phyloP scores from a whole-genome alignment of 1,140 invertebrate species.

The Cecropterus lyciades region DNA sequence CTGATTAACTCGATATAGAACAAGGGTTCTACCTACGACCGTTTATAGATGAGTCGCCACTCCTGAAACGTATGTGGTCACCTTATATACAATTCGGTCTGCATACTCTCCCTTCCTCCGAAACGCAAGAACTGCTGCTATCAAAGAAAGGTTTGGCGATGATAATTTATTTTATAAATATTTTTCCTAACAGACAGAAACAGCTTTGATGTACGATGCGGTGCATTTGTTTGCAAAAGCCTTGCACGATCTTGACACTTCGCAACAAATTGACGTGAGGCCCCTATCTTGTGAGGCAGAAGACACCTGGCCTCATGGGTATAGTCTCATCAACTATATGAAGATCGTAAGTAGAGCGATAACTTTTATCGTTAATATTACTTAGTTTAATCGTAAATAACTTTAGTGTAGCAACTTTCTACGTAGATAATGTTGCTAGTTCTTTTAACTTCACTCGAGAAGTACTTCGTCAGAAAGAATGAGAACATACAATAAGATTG shows the following conservation, averaged over 20 bases:
- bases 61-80: too few species aligned
- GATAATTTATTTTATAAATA: too few species aligned
- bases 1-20: too few species aligned
- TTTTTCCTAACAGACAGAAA: slow-evolving; percentile 91
- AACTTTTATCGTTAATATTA: slow-evolving; percentile 22
- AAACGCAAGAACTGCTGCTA: too few species aligned
- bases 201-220: slow-evolving; percentile 97
- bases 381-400: too few species aligned
- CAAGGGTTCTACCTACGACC: too few species aligned
- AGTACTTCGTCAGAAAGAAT: neutral
- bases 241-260: slow-evolving; percentile 94
- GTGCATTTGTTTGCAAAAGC: slow-evolving; percentile 97
- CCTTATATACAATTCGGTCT: too few species aligned
- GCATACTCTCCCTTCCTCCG: too few species aligned
- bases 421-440: neutral
- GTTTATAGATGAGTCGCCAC: too few species aligned
- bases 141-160: too few species aligned
- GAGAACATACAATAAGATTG: slow-evolving; percentile 9
- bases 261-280: slow-evolving; percentile 94
- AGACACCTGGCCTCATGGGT: slow-evolving; percentile 97
- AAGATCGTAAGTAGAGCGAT: slow-evolving; percentile 92
- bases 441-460: neutral
- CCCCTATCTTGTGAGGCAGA: slow-evolving; percentile 95
- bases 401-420: too few species aligned
- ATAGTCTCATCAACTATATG: slow-evolving; percentile 98